Evolutionary conservation across 2,888 invertebrate species (phyloP).

Genomic region (Erpobdella octoculata): DNA sequence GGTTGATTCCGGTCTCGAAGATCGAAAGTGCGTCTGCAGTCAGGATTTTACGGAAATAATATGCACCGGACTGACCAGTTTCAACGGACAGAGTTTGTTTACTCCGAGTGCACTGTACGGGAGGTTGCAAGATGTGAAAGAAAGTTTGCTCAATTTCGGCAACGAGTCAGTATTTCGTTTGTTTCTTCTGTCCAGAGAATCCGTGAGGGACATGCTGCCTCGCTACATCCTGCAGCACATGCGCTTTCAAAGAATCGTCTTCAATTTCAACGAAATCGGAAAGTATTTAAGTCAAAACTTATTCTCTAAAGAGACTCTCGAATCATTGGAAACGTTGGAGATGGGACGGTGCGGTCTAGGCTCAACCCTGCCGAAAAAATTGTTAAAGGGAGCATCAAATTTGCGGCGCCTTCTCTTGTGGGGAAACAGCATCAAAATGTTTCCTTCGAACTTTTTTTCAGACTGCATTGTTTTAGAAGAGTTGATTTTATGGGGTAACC

Average conservation of each 20-base stretch:
- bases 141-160: not conserved
- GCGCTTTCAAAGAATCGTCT: not conserved
- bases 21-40: not conserved
- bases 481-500: not conserved
- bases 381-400: not conserved
- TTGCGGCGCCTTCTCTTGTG: slow-evolving; percentile 3
- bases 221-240: not conserved
- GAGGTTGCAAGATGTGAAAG: not conserved
- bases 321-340: not conserved
- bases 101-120: not conserved
- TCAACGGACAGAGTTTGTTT: not conserved
- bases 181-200: not conserved
- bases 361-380: not conserved
- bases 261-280: not conserved
- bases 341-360: slow-evolving; percentile 3
- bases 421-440: slow-evolving; percentile 8
- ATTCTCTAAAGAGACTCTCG: not conserved
- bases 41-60: not conserved
- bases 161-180: not conserved
- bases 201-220: not conserved
- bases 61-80: not conserved
- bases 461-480: not conserved
- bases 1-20: not conserved
- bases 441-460: slow-evolving; percentile 8
- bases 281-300: not conserved